Base-by-base conservation (phyloP, 2,888 invertebrate genomes). In the Chymomyza amoena region DNA sequence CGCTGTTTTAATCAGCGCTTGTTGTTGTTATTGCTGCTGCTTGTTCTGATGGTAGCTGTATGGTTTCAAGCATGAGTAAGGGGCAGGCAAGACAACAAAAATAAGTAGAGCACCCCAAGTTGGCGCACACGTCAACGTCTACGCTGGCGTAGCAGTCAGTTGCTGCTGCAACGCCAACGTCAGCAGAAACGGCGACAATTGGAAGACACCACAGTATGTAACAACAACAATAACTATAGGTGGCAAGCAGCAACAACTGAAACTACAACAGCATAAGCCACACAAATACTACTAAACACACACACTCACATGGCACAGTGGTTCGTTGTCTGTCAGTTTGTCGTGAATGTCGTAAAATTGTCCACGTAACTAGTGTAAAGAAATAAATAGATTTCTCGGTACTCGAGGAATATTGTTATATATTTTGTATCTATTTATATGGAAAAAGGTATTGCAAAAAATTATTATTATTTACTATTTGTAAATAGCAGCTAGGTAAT, bases 21-120 rank as follows among this genome's bases (percentile, higher is more conserved):
- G 69, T 77, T 77, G 77, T 81, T 68, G 84, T 65, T 73, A 61
- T 73, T 74, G 73, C 77, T 72, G 69, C 71, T 80, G 88, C 39
- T 7, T 25, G 57, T 57, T 57, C 15, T 57, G 10, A 20, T 18
- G 16, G 15, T 25, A 25, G 16, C 20, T 57, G 13, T 25, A 57
- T 25, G 15, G 28, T 57, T 18, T 57, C 52, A 61, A 56, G 25
- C 15, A n/a, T 28, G 54, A 52, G 61, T 61, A 57, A 77, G 75
- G 72, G 72, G 79, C 72, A 77, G 76, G 36, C 57, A 59, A 63
- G 63, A 56, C 45, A 68, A 68, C 59, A 75, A 83, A 70, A 81
- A 88, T 83, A 86, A 88, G 83, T 87, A 74, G 86, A 86, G 88
- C 86, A 83, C 62, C 79, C 78, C 71, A 73, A 73, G 72, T 67